Conservation (phyloP, 2,113 vertebrate species). For the Grantiella picta region DNA sequence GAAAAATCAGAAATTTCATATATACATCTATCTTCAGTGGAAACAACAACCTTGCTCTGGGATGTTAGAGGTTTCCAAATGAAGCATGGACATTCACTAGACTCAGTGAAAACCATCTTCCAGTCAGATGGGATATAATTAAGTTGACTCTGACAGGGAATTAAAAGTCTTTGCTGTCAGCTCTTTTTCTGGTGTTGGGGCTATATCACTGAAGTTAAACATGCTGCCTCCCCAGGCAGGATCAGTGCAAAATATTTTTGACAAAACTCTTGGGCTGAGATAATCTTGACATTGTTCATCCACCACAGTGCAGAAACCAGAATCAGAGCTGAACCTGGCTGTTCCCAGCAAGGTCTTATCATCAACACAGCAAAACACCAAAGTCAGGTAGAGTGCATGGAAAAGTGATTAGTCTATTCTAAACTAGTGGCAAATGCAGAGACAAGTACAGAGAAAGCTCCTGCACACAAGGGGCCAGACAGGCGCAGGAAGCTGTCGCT, state of each 20-base stretch:
- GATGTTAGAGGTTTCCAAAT: neutral
- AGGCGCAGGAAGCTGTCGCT: neutral
- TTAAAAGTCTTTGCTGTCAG: slow-evolving; percentile 33
- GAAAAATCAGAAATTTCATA: neutral
- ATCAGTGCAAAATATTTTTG: neutral
- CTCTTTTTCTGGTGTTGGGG: neutral
- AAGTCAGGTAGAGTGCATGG: neutral
- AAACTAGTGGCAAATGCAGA: neutral
- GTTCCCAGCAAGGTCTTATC: neutral
- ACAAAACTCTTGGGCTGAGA: neutral
- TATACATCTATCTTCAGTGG: neutral
- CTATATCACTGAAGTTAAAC: neutral
- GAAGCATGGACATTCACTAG: neutral
- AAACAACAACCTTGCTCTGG: neutral
- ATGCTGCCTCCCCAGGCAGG: neutral
- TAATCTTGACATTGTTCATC: neutral
- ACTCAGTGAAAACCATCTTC: neutral
- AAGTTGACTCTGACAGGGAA: slow-evolving; percentile 44
- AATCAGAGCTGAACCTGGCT: neutral
- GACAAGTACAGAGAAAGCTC: neutral
- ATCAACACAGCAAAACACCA: neutral
- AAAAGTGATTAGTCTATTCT: neutral
- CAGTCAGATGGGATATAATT: slow-evolving; percentile 54
- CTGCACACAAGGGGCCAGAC: neutral
- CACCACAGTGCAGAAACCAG: neutral